Percentiles rank a stretch among this genome's conserved stretches.
Conservation (phyloP, 2,888 invertebrate species). For the Prenolepis imparis region DNA sequence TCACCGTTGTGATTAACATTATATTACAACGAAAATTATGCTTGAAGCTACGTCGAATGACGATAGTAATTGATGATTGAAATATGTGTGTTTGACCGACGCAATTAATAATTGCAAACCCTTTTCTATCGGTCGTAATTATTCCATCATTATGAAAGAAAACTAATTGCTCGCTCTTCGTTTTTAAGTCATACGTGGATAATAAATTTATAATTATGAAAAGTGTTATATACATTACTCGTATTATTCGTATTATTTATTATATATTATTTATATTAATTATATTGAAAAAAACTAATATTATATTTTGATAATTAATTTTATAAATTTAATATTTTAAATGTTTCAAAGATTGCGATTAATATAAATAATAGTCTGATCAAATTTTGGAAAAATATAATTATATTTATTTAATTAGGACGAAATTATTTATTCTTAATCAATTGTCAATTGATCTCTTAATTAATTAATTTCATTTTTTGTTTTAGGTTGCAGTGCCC, state of each 20-base stretch:
- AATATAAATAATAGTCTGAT: background rate
- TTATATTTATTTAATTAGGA: background rate
- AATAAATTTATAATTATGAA: background rate
- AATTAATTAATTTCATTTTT: too few species aligned
- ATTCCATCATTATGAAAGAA: background rate
- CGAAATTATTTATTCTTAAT: background rate
- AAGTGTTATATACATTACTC: background rate
- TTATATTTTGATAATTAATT: background rate
- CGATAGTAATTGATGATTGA: background rate
- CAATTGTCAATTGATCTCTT: background rate
- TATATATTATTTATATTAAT: background rate
- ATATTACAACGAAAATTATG: conserved; percentile 2
- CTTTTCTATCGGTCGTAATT: background rate
- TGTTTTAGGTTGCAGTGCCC: conserved; percentile 83
- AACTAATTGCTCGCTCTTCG: background rate
- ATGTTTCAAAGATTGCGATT: background rate
- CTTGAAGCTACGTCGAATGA: background rate
- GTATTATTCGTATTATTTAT: background rate
- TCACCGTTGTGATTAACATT: background rate
- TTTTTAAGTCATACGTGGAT: background rate
- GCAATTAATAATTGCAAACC: background rate
- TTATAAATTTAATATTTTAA: background rate
- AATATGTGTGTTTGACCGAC: background rate
- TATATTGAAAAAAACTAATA: background rate
- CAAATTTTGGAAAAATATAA: background rate